phyloP scores from a whole-genome alignment of 2,113 vertebrate species.

The Apodemus sylvaticus region DNA sequence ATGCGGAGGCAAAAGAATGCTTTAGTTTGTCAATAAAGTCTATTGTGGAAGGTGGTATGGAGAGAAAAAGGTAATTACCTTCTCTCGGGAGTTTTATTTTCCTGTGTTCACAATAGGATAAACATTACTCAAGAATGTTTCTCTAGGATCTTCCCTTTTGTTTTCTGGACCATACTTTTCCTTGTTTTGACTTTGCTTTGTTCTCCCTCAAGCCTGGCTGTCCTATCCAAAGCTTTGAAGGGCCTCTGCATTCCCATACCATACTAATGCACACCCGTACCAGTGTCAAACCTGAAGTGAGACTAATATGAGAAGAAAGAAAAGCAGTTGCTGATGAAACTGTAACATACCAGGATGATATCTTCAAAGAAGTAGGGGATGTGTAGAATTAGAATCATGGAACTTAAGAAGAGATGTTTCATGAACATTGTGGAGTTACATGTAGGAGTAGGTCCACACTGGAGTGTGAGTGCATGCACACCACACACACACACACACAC shows the following conservation, averaged over 20 bases:
- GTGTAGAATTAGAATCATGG: background rate
- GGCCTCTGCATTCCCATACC: background rate
- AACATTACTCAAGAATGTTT: background rate
- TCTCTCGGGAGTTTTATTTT: background rate
- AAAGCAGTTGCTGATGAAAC: background rate
- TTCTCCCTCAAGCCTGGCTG: background rate
- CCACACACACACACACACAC: background rate
- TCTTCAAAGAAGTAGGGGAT: background rate
- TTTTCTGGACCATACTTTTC: background rate
- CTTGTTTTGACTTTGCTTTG: background rate
- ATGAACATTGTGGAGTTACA: background rate
- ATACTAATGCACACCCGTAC: background rate
- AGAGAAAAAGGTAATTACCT: background rate
- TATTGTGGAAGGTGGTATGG: background rate
- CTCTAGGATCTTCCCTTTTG: background rate
- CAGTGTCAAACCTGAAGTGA: background rate
- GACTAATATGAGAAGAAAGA: background rate
- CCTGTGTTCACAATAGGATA: background rate
- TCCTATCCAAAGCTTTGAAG: background rate
- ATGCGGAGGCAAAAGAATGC: slow-evolving; percentile 43
- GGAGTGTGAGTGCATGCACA: background rate
- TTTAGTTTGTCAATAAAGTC: slow-evolving; percentile 54
- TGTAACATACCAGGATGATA: background rate
- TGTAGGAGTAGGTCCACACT: background rate
- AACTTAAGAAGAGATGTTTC: background rate